Evolutionary conservation across 2,888 invertebrate species (phyloP), one percentile per base, ranked within the genome.

Genomic region (Chymomyza caudatula): DNA sequence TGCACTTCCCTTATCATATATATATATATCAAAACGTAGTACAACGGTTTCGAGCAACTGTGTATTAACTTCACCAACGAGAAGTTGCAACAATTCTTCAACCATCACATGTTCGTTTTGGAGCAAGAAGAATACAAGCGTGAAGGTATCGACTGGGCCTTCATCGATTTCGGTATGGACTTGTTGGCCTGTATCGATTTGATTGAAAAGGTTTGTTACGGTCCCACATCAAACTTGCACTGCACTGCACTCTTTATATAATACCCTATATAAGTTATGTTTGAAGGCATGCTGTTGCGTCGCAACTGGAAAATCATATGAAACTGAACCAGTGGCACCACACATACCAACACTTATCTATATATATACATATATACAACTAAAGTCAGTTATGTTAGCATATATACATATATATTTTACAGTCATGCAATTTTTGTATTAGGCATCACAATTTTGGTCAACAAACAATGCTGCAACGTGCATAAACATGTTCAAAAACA

Each of bases 61-160:
- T 98, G 98, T 93, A 99, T 98, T 94, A 99, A 99, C 94, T 98
- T 98, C 93, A 98, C 98, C 91, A 99, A 98, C 92, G 98, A 98
- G 92, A 97, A 98, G 93, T 94, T 99, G 86, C 98, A 99, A 93
- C 98, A 99, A 93, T 99, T 98, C 94, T 99, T 99, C 95, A 98
- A 99, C 93, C 98, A 98, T 92, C 96, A 98, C 95, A 98, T 99
- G 98, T 99, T 99, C 92, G 98, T 99, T 87, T 93, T 98, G 92
- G 98, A 98, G 92, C 98, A 99, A 94, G 98, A 99, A 92, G 98
- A 98, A 91, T 99, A 99, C 93, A 97, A 96, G 91, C 94, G 93
- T 90, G 98, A 98, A 92, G 98, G 98, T 88, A 98, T 99, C 92
- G 94, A 95, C 88, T 99, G 98, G 98, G 94, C 94, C 90, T 99